Evolutionary conservation across 2,888 invertebrate genomes (phyloP), one percentile per base, ranked within the genome.

Genomic region (Nasonovia ribisnigri): DNA sequence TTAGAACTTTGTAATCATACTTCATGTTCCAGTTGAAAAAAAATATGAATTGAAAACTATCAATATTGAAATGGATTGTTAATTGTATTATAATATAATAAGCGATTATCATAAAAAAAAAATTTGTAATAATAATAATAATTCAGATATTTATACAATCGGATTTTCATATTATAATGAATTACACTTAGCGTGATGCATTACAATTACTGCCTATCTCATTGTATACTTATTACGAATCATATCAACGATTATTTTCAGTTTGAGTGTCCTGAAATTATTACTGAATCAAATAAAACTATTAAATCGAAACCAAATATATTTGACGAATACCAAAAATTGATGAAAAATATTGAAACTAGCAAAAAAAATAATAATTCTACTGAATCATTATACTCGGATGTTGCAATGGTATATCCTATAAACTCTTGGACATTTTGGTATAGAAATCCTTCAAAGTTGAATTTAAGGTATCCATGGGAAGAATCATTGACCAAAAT

Each of bases 341-440:
- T 67, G 24, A 29, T 88, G 24, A 92, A 88, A 67, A 20, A 29
- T 36, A 51, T 92, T 29, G 29, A 87, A 26, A 42, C 2, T 20
- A 13, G 77, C 16, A 29, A 42, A 16, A 51, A 88, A 24, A 48
- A 24, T n/a, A 43, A 36, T 0, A 48, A 86, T 26, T 36, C 46
- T 11, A 8, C 16, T 8, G 42, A 29, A 48, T 26, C 57, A 26
- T 43, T 92, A 29, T 36, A 90, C 16, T 24, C 93, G 10, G 84
- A 86, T 42, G 46, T 90, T 29, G 36, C 90, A 48, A 86, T 93
- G 60, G 24, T 84, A 42, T 90, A 90, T 42, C 90, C 93, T 6
- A 48, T 93, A 46, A 90, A 29, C 3, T 2, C 93, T 46, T 93
- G 93, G 93, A 90, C 84, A 86, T 93, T 93, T 86, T 93, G 93